These are phyloP conservation scores for Apis mellifera DNA, from an alignment of 1,140 invertebrate genomes.

Conservation along the genomic window Amel_HAv3.1 CM009935.2:11590501-11591000, in stretches of 20 bases:
- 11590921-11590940: constrained; percentile 65
- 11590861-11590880: too few relatives aligned
- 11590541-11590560: constrained; percentile 29
- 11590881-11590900: not conserved
- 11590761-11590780: constrained; percentile 44
- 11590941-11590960: constrained; percentile 61
- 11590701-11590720: not conserved
- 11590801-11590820: not conserved
- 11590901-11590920: constrained; percentile 49
- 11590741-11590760: constrained; percentile 49
- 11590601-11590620: constrained; percentile 17
- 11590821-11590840: not conserved
- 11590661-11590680: not conserved
- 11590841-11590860: not conserved
- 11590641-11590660: not conserved
- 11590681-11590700: not conserved
- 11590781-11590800: constrained; percentile 19
- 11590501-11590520: constrained; percentile 36
- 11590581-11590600: constrained; percentile 1
- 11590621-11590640: not conserved
- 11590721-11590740: constrained; percentile 3
- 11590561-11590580: constrained; percentile 16
- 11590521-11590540: constrained; percentile 40
- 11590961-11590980: constrained; percentile 65
- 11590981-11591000: constrained; percentile 65